Conservation (phyloP, 2,888 invertebrate genomes). For the Agrochola macilenta region DNA sequence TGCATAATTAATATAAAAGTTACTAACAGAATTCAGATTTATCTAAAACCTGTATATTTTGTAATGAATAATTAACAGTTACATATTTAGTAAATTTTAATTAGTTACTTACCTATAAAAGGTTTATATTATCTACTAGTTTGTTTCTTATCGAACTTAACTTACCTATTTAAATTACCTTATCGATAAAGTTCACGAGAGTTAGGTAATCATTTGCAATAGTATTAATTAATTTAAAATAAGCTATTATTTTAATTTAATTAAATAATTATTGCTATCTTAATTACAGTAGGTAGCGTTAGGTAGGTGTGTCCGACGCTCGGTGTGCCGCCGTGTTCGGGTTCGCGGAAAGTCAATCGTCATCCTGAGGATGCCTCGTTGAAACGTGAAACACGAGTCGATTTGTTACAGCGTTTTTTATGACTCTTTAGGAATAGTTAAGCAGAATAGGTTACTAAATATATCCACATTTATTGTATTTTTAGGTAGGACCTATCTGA, state of each 20-base stretch:
- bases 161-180: not conserved
- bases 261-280: not conserved
- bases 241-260: not conserved
- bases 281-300: too few species aligned
- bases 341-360: too few species aligned
- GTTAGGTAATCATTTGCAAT: not conserved
- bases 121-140: not conserved
- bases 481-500: not conserved
- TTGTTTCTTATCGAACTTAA: not conserved
- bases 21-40: conserved; percentile 3
- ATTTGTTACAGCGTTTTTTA: too few species aligned
- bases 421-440: too few species aligned
- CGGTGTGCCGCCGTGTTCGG: too few species aligned
- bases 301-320: too few species aligned
- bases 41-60: conserved; percentile 1
- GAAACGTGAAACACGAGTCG: too few species aligned
- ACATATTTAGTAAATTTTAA: conserved; percentile 1
- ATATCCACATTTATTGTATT: too few species aligned
- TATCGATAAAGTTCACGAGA: not conserved
- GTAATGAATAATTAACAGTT: not conserved
- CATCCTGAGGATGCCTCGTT: too few species aligned
- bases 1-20: conserved; percentile 12
- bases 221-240: not conserved
- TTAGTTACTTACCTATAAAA: not conserved
- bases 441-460: too few species aligned